Base-by-base conservation (phyloP, 2,113 vertebrate genomes). In the Oceanites oceanicus region DNA sequence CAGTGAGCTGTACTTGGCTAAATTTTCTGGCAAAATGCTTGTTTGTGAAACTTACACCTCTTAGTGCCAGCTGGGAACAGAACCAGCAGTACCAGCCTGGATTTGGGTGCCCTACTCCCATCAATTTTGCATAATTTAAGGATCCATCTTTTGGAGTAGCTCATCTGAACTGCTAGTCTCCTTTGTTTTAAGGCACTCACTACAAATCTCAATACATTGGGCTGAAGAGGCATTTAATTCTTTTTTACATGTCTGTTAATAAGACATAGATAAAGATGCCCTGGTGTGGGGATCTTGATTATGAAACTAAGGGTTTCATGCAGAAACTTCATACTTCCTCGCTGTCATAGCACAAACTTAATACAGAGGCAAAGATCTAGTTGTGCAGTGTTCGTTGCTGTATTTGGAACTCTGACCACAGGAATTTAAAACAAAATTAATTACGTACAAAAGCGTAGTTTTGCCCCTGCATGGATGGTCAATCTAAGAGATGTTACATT, bases 61-160 rank as follows among this genome's bases (percentile, higher is more conserved):
- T 52, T 58, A 50, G 12, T 62, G 78, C 42, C 81, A 87, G 10
- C 18, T 91, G 22, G 38, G 34, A 56, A 73, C 29, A 73, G 63
- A 84, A 84, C 21, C 15, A 86, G 72, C 49, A 86, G 26, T 23
- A 42, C n/a, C 58, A 38, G 42, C 23, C 18, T 66, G 23, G 34
- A 66, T 66, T 56, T 87, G 5, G 13, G 6, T 36, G 34, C 18
- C 30, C 23, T 83, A 29, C 20, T 87, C 32, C 6, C 38, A 61
- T 23, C 34, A 77, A 7, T 68, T 84, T 79, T 76, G 11, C 3
- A 3, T 66, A 70, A 70, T 65, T 65, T 65, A 74, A 58, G 7
- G 13, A 68, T 32, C 6, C 0, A 0, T 58, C 30, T 80, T 89
- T 65, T 65, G 22, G 13, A 63, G 0, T 4, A 61, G 10, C 10